Evolutionary conservation across 2,888 invertebrate species (phyloP).

Genomic region (Parasteatoda lunata): DNA sequence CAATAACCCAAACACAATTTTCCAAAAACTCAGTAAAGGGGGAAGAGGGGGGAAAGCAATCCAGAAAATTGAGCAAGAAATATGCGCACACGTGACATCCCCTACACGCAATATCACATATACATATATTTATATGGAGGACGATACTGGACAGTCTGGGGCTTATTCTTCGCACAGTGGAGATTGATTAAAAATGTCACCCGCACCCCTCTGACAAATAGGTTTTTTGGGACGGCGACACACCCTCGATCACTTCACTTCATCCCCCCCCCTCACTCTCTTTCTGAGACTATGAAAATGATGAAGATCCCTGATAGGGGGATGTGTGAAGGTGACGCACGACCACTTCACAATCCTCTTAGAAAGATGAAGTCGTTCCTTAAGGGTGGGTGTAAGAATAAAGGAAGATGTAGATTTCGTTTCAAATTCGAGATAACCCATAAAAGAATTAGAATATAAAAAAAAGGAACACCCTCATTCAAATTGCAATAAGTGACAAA

Average conservation of each 20-base stretch:
- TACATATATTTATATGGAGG: background rate
- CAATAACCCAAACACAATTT: background rate
- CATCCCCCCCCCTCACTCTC: background rate
- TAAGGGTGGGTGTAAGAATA: background rate
- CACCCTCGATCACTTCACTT: background rate
- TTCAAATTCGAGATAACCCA: too few relatives aligned
- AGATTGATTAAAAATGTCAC: constrained; percentile 56
- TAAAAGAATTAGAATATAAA: too few relatives aligned
- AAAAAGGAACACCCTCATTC: too few relatives aligned
- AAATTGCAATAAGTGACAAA: too few relatives aligned
- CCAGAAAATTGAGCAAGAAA: background rate
- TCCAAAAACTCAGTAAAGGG: background rate
- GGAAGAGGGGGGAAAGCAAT: background rate
- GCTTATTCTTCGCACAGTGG: background rate
- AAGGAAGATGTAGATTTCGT: too few relatives aligned
- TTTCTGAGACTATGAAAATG: constrained; percentile 1
- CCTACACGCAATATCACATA: background rate
- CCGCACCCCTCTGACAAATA: constrained; percentile 34
- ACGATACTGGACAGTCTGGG: background rate
- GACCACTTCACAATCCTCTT: background rate
- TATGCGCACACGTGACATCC: background rate
- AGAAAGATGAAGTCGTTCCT: background rate
- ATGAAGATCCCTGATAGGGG: constrained; percentile 1
- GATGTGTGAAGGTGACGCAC: too few relatives aligned
- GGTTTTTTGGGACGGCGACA: constrained; percentile 18